Percentiles rank a stretch among this genome's conserved stretches.
Conservation (phyloP, 2,797 vertebrate species). For the Avahi laniger region DNA sequence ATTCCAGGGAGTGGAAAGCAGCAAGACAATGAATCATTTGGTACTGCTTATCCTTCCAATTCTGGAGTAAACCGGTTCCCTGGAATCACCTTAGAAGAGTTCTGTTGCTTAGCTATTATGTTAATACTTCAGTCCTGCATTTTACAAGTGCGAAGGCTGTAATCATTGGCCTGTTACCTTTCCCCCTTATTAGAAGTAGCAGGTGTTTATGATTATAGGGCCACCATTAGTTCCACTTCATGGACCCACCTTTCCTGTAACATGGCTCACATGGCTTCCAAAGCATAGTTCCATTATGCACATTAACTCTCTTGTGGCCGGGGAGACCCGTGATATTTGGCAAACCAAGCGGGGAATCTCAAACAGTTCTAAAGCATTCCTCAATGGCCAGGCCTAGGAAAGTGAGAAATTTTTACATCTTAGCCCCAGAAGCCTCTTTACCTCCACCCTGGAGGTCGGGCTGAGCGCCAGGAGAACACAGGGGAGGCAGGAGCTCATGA, state of each 20-base stretch:
- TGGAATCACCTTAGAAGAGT: background rate
- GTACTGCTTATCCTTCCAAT: constrained; percentile 8
- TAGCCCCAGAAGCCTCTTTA: background rate
- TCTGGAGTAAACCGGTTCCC: background rate
- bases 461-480: background rate
- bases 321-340: background rate
- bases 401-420: background rate
- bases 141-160: background rate
- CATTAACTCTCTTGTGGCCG: background rate
- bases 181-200: constrained; percentile 17
- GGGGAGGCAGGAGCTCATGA: background rate
- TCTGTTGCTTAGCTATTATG: background rate
- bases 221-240: background rate
- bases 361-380: background rate
- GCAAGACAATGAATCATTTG: constrained; percentile 33
- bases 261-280: background rate
- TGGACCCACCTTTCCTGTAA: background rate
- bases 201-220: background rate
- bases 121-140: background rate
- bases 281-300: background rate
- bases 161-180: background rate
- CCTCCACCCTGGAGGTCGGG: background rate
- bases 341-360: background rate
- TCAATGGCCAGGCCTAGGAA: background rate
- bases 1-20: constrained; percentile 8